Percentiles rank a stretch among this genome's conserved stretches.
These are phyloP conservation scores for Danio kyathit DNA, from an alignment of 2,797 vertebrate species.

Conservation along the genomic window DNA sequence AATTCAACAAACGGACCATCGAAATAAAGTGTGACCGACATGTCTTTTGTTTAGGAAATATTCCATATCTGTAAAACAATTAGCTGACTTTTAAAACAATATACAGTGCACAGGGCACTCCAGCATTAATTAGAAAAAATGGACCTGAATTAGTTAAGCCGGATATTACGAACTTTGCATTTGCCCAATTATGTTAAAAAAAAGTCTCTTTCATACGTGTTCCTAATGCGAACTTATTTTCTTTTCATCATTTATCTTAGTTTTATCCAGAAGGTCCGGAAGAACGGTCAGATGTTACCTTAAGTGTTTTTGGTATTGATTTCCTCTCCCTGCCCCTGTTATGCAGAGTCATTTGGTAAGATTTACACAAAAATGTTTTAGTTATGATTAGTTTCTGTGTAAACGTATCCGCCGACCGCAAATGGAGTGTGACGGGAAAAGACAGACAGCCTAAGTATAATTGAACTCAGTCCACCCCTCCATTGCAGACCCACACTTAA, in stretches of 20 bases:
- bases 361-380: slow-evolving; percentile 68
- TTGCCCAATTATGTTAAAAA: slow-evolving; percentile 10
- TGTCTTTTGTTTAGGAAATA: slow-evolving; percentile 10
- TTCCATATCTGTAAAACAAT: not conserved
- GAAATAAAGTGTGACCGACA: too few relatives aligned
- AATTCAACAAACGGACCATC: too few relatives aligned
- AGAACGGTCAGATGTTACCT: slow-evolving; percentile 63
- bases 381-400: slow-evolving; percentile 75
- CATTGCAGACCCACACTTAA: slow-evolving; percentile 66
- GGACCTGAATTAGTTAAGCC: not conserved
- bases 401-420: slow-evolving; percentile 74
- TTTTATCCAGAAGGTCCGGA: slow-evolving; percentile 61
- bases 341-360: slow-evolving; percentile 63
- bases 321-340: slow-evolving; percentile 63
- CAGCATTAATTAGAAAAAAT: slow-evolving; percentile 15
- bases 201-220: slow-evolving; percentile 15
- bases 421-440: slow-evolving; percentile 82
- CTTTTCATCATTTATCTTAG: slow-evolving; percentile 55
- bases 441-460: slow-evolving; percentile 76
- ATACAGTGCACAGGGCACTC: slow-evolving; percentile 11
- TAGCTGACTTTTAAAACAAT: not conserved
- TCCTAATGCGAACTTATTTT: slow-evolving; percentile 44
- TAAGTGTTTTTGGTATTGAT: slow-evolving; percentile 63
- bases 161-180: slow-evolving; percentile 23
- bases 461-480: slow-evolving; percentile 66